Percentiles rank a stretch among this genome's conserved stretches.
Conservation (phyloP, 1,140 invertebrate genomes). For the Drosophila ercepeae region DNA sequence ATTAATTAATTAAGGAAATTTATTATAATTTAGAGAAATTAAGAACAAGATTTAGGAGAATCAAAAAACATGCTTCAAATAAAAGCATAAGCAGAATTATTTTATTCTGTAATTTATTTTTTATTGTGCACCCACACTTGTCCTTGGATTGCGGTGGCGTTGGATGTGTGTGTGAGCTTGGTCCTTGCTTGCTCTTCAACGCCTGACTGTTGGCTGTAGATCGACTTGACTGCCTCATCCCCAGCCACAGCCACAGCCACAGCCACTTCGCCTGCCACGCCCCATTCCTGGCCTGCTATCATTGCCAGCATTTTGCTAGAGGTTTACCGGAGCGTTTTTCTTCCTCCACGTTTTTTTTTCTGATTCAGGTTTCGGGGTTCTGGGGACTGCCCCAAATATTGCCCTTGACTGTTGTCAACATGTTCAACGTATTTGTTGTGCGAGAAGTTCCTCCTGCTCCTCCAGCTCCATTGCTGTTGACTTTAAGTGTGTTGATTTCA, state of each 20-base stretch:
- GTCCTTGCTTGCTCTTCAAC: slow-evolving; percentile 57
- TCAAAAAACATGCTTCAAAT: neutral
- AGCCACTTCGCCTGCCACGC: slow-evolving; percentile 19
- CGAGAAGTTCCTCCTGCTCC: slow-evolving; percentile 21
- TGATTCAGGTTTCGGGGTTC: slow-evolving; percentile 12
- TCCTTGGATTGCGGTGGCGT: slow-evolving; percentile 47
- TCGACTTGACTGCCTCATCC: slow-evolving; percentile 32
- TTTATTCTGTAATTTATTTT: neutral
- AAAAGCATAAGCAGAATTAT: neutral
- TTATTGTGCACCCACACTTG: slow-evolving; percentile 12
- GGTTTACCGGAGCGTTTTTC: slow-evolving; percentile 5
- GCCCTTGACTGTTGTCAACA: slow-evolving; percentile 78
- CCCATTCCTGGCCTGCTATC: slow-evolving; percentile 24
- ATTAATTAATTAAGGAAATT: neutral
- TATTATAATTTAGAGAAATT: neutral
- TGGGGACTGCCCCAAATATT: slow-evolving; percentile 62
- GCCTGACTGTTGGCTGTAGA: slow-evolving; percentile 47
- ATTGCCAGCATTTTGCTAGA: slow-evolving; percentile 36
- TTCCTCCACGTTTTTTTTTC: slow-evolving; percentile 4
- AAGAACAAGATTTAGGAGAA: no score
- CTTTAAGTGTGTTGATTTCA: slow-evolving; percentile 80
- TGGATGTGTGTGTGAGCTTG: slow-evolving; percentile 30
- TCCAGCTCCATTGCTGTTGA: slow-evolving; percentile 60
- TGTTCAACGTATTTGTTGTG: slow-evolving; percentile 62
- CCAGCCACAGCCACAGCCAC: slow-evolving; percentile 6